Evolutionary conservation across 2,797 vertebrate genomes (phyloP).

Genomic region (Pipistrellus pipistrellus): DNA sequence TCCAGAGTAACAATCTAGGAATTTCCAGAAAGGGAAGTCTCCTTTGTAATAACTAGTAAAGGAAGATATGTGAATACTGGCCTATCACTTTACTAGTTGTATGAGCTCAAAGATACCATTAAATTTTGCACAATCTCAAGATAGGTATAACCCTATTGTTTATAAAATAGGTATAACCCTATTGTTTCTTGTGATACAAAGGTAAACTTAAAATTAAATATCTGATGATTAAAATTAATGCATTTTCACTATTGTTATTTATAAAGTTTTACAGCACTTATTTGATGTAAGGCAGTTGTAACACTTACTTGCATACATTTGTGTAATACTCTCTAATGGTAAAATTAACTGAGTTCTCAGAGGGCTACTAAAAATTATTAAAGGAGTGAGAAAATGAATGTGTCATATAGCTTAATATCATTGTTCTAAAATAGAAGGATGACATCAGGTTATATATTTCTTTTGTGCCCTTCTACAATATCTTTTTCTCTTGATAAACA

Average conservation of each 20-base stretch:
- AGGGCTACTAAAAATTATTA: background rate
- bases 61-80: background rate
- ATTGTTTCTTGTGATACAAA: background rate
- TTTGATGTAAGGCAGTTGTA: background rate
- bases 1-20: background rate
- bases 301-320: background rate
- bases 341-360: background rate
- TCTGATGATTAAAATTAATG: constrained; percentile 9
- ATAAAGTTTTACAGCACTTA: background rate
- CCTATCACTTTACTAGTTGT: background rate
- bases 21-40: background rate
- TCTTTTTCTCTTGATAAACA: background rate
- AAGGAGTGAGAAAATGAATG: background rate
- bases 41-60: background rate
- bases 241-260: background rate
- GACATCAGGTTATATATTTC: background rate
- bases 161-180: background rate
- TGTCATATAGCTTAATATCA: background rate
- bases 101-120: background rate
- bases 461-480: background rate
- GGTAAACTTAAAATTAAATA: background rate
- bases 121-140: background rate
- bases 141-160: background rate
- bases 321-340: background rate
- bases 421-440: background rate